A percentile compares a stretch with the other conserved stretches of the same genome.
Conservation (phyloP, 2,888 invertebrate genomes). For the Ecdyonurus torrentis region DNA sequence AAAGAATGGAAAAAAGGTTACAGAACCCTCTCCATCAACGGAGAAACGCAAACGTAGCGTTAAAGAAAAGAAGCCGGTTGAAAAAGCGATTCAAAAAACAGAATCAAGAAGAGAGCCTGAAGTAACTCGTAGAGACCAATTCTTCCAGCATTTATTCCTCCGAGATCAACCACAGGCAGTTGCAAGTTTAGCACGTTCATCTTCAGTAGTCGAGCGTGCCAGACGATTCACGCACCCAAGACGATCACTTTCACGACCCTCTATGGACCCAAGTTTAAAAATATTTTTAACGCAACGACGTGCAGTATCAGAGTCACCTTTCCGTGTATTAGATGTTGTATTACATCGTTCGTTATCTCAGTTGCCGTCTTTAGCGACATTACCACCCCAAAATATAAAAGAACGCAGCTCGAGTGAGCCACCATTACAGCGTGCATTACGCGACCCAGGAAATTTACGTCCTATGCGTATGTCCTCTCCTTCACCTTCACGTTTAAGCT, state of each 20-base stretch:
- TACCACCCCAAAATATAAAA: constrained; percentile 18
- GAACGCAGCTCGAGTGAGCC: constrained; percentile 47
- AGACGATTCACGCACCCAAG: constrained; percentile 43
- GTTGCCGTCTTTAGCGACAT: constrained; percentile 14
- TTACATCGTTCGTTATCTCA: constrained; percentile 21
- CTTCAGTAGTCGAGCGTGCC: constrained; percentile 49
- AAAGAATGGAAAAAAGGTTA: constrained; percentile 14
- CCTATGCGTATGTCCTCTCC: constrained; percentile 8
- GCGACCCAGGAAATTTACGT: constrained; percentile 7
- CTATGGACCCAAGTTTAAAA: constrained; percentile 19
- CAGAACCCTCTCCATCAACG: constrained; percentile 12
- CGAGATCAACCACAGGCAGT: constrained; percentile 26
- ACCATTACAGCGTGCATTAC: constrained; percentile 21
- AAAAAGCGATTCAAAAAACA: constrained; percentile 24
- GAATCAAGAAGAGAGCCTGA: constrained; percentile 17
- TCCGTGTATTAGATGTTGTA: constrained; percentile 14
- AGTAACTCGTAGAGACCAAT: constrained; percentile 29
- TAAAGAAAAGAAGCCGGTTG: constrained; percentile 20
- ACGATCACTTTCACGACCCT: constrained; percentile 24
- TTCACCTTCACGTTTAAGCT: background rate
- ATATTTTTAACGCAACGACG: constrained; percentile 8
- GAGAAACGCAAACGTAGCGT: constrained; percentile 12
- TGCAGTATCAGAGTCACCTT: constrained; percentile 8
- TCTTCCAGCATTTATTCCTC: constrained; percentile 54
- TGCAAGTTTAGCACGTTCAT: constrained; percentile 27